A percentile compares a stretch with the other conserved stretches of the same genome.
These are phyloP conservation scores for Chrysoperla carnea DNA, from an alignment of 1,140 invertebrate species.

Conservation along the genomic window DNA sequence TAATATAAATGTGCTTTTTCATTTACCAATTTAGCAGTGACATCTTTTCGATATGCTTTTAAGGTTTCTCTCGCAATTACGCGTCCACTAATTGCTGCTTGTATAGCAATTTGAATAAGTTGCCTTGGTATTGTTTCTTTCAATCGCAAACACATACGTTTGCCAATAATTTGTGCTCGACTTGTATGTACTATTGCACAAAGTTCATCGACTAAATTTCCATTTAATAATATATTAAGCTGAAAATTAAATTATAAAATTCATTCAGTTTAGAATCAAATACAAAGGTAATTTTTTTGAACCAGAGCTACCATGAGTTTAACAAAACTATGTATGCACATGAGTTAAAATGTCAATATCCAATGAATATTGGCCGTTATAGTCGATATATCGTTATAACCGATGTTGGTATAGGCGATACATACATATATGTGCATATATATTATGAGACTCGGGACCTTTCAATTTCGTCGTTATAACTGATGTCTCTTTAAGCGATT, in stretches of 20 bases:
- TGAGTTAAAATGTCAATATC: too few relatives aligned
- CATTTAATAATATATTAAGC: constrained; percentile 70
- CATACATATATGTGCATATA: too few relatives aligned
- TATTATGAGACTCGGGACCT: too few relatives aligned
- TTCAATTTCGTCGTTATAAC: too few relatives aligned
- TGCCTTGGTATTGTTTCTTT: constrained; percentile 80
- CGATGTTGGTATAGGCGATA: too few relatives aligned
- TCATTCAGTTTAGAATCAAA: constrained; percentile 1
- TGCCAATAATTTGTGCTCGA: constrained; percentile 47
- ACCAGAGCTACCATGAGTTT: constrained; percentile 1
- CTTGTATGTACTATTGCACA: constrained; percentile 61
- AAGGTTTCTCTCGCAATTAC: constrained; percentile 75
- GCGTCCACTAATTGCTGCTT: constrained; percentile 68
- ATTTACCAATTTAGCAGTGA: constrained; percentile 80
- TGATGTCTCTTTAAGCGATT: too few relatives aligned
- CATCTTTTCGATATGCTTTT: constrained; percentile 79
- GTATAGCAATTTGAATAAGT: constrained; percentile 71
- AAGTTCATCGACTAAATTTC: constrained; percentile 68
- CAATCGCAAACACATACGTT: constrained; percentile 57
- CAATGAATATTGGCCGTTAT: too few relatives aligned
- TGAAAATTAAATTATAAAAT: constrained; percentile 22
- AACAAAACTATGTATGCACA: background rate
- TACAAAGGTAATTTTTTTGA: background rate
- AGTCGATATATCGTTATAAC: too few relatives aligned
- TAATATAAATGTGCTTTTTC: constrained; percentile 4